Evolutionary conservation across 30 jellyfish, hydroid and myxozoan species (phyloP), one percentile per base, ranked within the genome.

Genomic region (Aurelia sp.): DNA sequence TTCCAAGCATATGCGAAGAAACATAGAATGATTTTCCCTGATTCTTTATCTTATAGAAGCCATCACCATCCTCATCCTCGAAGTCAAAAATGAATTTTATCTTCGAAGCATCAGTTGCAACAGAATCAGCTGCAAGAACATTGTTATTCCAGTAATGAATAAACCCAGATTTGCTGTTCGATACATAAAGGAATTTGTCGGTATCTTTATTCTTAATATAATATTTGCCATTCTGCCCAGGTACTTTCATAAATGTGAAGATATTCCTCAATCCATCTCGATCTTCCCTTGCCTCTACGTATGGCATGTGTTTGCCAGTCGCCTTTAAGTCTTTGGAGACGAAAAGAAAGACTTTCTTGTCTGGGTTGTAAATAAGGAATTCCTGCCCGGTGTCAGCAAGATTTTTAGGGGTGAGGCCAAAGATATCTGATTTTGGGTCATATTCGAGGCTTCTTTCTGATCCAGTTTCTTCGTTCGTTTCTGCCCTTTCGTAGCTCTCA

Each of bases 41-140:
- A 21, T 79, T 79, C 24, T 63, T 79, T n/a, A 79, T 79, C 19
- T 13, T n/a, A 69, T 61, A 79, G 68, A 79, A 79, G 0, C 89
- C 89, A 41, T 79, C 89, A 63, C 89, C 89, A 48, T 79, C 89
- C 4, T 79, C 89, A 22, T 79, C 89, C 44, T 63, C 89, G 38
- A 79, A 79, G 16, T 79, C 89, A 30, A 79, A 79, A 41, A 63
- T 21, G 80, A 12, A 79, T 55, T 63, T 79, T 17, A 44, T 20
- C 27, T 20, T 20, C 30, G 19, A 18, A 17, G 20, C 72, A 5
- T 63, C 80, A 44, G 19, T 64, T 18, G 80, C 72, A 0, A n/a
- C 52, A 1, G 44, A 63, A 31, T 69, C 73, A 13, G 89, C 57
- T 9, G 81, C 89, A 3, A 79, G 68, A 2, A 79, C 72, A 24